Percentiles rank a stretch among this genome's conserved stretches.
Evolutionary conservation across 2,888 invertebrate genomes (phyloP).

Genomic region (Drosophila peninsularis): DNA sequence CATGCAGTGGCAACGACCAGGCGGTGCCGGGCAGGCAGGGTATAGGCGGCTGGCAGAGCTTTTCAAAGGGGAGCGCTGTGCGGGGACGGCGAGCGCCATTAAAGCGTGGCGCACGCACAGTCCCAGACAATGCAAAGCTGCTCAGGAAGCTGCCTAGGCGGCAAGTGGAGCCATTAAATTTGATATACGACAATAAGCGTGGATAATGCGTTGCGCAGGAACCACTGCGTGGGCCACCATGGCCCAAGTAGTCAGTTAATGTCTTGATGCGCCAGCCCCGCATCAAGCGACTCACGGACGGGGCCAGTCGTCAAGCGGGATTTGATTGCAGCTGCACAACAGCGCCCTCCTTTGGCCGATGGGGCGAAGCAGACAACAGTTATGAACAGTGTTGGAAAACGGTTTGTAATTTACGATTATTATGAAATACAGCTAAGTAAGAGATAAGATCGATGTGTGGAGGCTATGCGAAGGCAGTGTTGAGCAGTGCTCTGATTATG

Average conservation of each 20-base stretch:
- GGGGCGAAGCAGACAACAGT: not conserved
- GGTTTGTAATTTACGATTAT: not conserved
- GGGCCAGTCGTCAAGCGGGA: constrained; percentile 18
- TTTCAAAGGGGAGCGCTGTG: constrained; percentile 33
- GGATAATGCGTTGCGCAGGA: constrained; percentile 57
- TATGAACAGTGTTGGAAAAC: not conserved
- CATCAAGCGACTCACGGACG: constrained; percentile 18
- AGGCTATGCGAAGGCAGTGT: not conserved
- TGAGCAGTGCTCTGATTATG: not conserved
- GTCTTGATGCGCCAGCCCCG: constrained; percentile 21
- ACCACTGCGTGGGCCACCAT: constrained; percentile 15
- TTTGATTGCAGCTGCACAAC: constrained; percentile 41
- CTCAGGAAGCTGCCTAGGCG: constrained; percentile 55
- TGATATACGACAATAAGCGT: constrained; percentile 78
- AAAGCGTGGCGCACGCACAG: constrained; percentile 53
- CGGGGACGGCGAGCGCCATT: constrained; percentile 42
- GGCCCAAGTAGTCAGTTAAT: constrained; percentile 31
- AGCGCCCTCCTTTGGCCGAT: constrained; percentile 4
- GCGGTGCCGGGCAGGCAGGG: not conserved
- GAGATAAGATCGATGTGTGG: not conserved
- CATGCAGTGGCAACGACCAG: constrained; percentile 41
- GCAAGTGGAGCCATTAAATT: constrained; percentile 68
- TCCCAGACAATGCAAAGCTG: constrained; percentile 37
- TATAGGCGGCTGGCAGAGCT: not conserved
- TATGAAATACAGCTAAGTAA: not conserved